phyloP scores from a whole-genome alignment of 1,140 invertebrate species.

The Tribolium castaneum region DNA sequence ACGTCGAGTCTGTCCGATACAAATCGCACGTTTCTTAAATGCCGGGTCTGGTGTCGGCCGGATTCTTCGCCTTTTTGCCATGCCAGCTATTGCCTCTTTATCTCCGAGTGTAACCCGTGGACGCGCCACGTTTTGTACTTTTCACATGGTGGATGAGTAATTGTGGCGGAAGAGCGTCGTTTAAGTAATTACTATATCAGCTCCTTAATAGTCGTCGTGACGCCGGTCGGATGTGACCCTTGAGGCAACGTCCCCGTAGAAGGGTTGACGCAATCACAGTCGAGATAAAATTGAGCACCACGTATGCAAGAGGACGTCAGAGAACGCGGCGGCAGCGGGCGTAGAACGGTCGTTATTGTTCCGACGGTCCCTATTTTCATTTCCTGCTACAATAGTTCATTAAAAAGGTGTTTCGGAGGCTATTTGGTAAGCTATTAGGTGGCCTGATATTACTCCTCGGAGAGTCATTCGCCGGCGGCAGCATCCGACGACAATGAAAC shows the following conservation, averaged over 20 bases:
- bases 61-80: slow-evolving; percentile 26
- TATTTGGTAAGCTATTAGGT: slow-evolving; percentile 76
- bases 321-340: slow-evolving; percentile 37
- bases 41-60: not conserved
- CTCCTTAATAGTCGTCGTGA: slow-evolving; percentile 58
- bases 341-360: slow-evolving; percentile 58
- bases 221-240: slow-evolving; percentile 52
- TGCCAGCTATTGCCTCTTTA: not conserved
- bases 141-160: slow-evolving; percentile 22
- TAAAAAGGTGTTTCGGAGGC: slow-evolving; percentile 77
- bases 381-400: slow-evolving; percentile 76
- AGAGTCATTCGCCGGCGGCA: slow-evolving; percentile 67
- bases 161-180: slow-evolving; percentile 54
- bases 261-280: slow-evolving; percentile 50
- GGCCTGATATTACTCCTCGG: slow-evolving; percentile 72
- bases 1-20: slow-evolving; percentile 37
- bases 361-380: slow-evolving; percentile 69
- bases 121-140: not conserved
- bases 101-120: not conserved
- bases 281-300: slow-evolving; percentile 46
- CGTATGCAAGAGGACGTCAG: slow-evolving; percentile 49
- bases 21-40: slow-evolving; percentile 38
- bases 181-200: slow-evolving; percentile 58
- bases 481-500: slow-evolving; percentile 63
- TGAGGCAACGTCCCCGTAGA: slow-evolving; percentile 53